Evolutionary conservation across 2,797 vertebrate species (phyloP).

Genomic region (Alca torda): DNA sequence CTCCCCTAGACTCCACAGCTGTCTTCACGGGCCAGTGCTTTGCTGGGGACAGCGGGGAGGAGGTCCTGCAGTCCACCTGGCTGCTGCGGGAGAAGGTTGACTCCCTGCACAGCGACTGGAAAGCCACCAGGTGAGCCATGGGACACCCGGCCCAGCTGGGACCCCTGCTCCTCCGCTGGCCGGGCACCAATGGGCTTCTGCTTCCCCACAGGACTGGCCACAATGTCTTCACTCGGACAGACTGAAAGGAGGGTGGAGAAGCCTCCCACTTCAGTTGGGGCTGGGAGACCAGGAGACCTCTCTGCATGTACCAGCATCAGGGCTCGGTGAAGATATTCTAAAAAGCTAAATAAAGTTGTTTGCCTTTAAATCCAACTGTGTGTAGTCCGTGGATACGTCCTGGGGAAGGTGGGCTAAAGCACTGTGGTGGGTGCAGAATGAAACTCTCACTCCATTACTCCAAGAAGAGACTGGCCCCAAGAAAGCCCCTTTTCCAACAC

Average conservation of each 20-base stretch:
- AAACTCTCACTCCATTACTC: background rate
- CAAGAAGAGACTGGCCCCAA: background rate
- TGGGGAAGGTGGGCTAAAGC: background rate
- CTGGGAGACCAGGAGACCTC: accelerated
- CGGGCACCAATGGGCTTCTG: accelerated
- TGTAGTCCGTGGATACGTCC: background rate
- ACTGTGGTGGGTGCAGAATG: accelerated
- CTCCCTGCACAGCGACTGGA: background rate
- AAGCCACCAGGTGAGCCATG: slow-evolving; percentile 17
- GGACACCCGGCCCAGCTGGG: background rate
- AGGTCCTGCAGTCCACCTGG: slow-evolving; percentile 20
- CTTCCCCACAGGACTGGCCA: background rate
- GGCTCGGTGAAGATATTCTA: background rate
- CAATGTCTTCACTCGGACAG: background rate
- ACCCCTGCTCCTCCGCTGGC: accelerated
- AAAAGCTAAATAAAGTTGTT: too few species aligned
- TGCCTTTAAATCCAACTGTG: background rate
- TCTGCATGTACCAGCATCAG: background rate
- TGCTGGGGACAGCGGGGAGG: accelerated
- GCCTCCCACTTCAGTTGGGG: accelerated
- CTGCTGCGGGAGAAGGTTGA: background rate
- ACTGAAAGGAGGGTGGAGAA: background rate
- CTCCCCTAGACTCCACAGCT: slow-evolving; percentile 11
- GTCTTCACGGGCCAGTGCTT: slow-evolving; percentile 37
- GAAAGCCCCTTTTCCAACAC: background rate